These are phyloP conservation scores for Perithous albicinctus DNA, from an alignment of 2,888 invertebrate species.

Conservation along the genomic window DNA sequence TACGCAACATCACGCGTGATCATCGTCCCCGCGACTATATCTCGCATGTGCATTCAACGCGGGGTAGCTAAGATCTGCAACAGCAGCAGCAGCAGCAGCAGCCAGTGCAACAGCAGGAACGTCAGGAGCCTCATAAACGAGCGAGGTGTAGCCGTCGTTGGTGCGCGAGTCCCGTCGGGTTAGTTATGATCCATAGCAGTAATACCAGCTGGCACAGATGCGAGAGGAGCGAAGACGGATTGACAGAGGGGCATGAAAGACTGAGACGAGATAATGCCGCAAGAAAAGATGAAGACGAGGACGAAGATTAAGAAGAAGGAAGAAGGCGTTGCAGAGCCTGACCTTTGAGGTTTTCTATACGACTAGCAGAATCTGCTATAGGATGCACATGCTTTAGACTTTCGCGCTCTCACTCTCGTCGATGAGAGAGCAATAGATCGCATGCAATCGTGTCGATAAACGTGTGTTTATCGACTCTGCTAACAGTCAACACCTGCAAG, in stretches of 20 bases:
- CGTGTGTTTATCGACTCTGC: constrained; percentile 60
- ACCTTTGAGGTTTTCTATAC: constrained; percentile 81
- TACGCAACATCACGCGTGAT: constrained; percentile 71
- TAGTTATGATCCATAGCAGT: constrained; percentile 65
- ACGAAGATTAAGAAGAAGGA: constrained; percentile 50
- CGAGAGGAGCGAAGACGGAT: constrained; percentile 74
- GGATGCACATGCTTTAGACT: constrained; percentile 27
- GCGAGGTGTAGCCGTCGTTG: constrained; percentile 76
- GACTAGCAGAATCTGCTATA: constrained; percentile 25
- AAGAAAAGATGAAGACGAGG: constrained; percentile 41
- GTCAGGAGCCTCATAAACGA: constrained; percentile 76
- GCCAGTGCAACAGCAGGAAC: constrained; percentile 39
- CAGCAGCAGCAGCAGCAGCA: constrained; percentile 22
- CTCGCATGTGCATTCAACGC: constrained; percentile 44
- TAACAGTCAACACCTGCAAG: constrained; percentile 62
- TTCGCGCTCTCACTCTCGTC: constrained; percentile 50
- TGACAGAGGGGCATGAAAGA: constrained; percentile 57
- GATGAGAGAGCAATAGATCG: constrained; percentile 48
- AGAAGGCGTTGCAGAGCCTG: constrained; percentile 72
- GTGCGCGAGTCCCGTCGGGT: constrained; percentile 66
- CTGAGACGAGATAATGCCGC: constrained; percentile 55
- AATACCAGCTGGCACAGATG: constrained; percentile 66
- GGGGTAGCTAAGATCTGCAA: constrained; percentile 4
- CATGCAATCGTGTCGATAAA: constrained; percentile 55
- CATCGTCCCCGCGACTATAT: constrained; percentile 44